These are phyloP conservation scores for Arizona elegans DNA, from an alignment of 2,113 vertebrate genomes.

Conservation along the genomic window DNA sequence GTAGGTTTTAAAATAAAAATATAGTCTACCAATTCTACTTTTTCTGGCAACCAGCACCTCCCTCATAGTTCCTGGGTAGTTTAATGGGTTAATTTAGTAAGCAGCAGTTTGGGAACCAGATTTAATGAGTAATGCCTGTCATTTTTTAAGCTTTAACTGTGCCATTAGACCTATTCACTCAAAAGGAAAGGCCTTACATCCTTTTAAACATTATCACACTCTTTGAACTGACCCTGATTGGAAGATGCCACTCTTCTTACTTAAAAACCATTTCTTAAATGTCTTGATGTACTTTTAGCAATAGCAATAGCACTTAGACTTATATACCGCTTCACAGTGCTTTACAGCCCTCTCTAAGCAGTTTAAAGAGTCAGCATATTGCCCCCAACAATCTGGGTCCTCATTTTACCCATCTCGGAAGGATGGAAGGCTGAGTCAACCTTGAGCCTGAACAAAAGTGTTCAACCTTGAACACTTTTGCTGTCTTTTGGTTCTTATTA, in stretches of 20 bases:
- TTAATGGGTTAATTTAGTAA: constrained; percentile 35
- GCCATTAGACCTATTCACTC: not conserved
- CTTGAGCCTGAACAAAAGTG: no score
- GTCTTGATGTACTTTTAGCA: no score
- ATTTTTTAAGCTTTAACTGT: constrained; percentile 1
- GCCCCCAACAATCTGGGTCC: no score
- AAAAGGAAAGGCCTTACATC: not conserved
- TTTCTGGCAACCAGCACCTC: constrained; percentile 4
- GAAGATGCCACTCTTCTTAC: not conserved
- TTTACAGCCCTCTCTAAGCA: no score
- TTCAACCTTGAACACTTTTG: not conserved
- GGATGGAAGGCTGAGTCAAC: no score
- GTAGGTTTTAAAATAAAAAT: constrained; percentile 19
- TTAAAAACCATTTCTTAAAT: not conserved
- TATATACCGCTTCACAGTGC: no score
- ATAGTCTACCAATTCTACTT: constrained; percentile 12
- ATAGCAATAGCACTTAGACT: no score
- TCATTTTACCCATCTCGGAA: no score
- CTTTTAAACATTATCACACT: not conserved
- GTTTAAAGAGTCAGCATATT: no score
- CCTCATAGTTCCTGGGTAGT: constrained; percentile 3
- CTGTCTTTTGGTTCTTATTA: not conserved
- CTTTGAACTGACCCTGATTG: not conserved
- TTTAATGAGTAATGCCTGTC: constrained; percentile 3
- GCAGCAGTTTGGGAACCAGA: constrained; percentile 8